These are phyloP conservation scores for Styela clava DNA, from an alignment of 23 tunicate genomes.

Conservation along the genomic window DNA sequence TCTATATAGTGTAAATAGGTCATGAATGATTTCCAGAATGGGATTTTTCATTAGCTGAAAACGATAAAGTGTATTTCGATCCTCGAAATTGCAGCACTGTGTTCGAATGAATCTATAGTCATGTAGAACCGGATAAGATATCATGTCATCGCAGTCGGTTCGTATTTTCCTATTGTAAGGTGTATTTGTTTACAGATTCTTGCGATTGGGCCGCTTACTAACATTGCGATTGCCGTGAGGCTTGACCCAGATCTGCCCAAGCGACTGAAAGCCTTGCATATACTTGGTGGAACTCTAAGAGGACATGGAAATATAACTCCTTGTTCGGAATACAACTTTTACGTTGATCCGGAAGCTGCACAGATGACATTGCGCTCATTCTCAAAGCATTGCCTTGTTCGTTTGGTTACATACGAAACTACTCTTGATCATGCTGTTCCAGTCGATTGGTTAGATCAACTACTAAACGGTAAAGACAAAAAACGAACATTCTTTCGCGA, in stretches of 20 bases:
- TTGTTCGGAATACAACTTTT: conserved; percentile 36
- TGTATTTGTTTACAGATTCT: no score
- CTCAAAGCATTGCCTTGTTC: neutral
- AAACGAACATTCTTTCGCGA: neutral
- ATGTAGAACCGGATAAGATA: no score
- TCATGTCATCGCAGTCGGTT: no score
- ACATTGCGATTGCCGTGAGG: conserved; percentile 20
- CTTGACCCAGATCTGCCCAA: conserved; percentile 19
- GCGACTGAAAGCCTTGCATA: neutral
- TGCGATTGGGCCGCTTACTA: conserved; percentile 26
- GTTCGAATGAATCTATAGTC: no score
- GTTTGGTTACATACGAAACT: conserved; percentile 17
- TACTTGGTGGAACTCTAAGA: conserved; percentile 25
- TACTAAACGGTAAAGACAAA: neutral
- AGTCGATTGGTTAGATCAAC: neutral
- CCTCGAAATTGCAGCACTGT: no score
- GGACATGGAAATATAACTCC: conserved; percentile 31
- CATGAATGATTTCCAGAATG: no score
- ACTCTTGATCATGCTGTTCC: conserved; percentile 3
- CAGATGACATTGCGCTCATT: neutral
- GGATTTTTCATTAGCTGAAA: no score
- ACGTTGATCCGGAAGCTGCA: conserved; percentile 34
- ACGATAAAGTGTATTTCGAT: no score
- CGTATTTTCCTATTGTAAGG: no score
- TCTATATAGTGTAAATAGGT: no score